These are phyloP conservation scores for Neotoma lepida DNA, from an alignment of 2,113 vertebrate genomes.

Conservation along the genomic window DNA sequence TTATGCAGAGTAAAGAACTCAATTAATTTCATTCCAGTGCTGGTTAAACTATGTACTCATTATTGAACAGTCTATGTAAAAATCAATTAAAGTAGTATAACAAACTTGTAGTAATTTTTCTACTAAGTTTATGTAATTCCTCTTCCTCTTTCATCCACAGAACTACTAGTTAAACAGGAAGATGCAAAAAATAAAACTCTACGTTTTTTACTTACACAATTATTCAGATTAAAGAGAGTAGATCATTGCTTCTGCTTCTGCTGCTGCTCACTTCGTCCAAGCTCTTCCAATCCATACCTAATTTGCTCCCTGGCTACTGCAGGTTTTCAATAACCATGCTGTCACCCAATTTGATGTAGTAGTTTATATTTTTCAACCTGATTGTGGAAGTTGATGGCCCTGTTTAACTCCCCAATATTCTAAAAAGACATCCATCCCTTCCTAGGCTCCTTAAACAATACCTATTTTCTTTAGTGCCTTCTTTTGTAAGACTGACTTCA, in stretches of 20 bases:
- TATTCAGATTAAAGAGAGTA: background rate
- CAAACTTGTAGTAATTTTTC: conserved; percentile 55
- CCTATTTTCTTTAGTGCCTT: background rate
- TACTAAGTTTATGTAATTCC: background rate
- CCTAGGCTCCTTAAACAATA: background rate
- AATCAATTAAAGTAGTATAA: conserved; percentile 64
- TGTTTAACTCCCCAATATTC: background rate
- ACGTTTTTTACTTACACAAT: background rate
- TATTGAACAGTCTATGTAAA: conserved; percentile 64
- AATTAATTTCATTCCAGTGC: conserved; percentile 73
- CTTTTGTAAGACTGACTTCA: background rate
- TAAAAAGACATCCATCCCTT: background rate
- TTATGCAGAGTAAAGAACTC: conserved; percentile 74
- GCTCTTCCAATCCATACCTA: background rate
- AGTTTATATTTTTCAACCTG: background rate
- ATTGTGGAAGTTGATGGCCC: background rate
- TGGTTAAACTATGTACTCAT: conserved; percentile 74
- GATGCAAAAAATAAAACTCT: background rate
- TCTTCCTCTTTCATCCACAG: conserved; percentile 1
- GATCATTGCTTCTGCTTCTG: background rate
- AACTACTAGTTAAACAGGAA: background rate
- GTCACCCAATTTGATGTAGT: background rate
- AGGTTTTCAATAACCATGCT: background rate
- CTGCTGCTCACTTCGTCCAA: background rate
- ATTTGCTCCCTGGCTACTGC: background rate